Evolutionary conservation across 2,888 invertebrate species (phyloP), one percentile per base, ranked within the genome.

Genomic region (Hylaea fasciaria): DNA sequence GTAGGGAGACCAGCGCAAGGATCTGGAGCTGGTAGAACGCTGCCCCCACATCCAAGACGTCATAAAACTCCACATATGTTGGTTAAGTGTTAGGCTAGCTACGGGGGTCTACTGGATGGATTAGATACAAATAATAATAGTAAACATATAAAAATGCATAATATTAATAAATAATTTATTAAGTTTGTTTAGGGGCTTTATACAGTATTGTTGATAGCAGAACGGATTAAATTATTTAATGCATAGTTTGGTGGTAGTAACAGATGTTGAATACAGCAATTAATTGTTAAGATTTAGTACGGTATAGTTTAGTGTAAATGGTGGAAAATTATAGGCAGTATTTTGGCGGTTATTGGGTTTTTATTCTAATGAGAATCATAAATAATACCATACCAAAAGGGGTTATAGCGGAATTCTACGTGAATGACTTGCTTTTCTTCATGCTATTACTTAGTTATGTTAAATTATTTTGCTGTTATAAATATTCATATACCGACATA

Each of bases 1-100:
- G 81, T 92, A 92, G 0, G 91, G 93, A 1, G 90, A 91, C 90
- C 89, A 91, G 46, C 84, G 77, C 35, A 68, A 41, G 0, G 64
- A 44, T 10, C 49, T 44, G 0, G 62, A 47, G 45, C 57, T 59
- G 57, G 56, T 58, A 9, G 78, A 64, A 57, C 70, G 76, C 85
- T 85, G 86, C 65, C 80, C 84, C 89, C 89, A 89, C 74, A 87
- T 75, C 89, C 89, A 89, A 86, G 87, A 86, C 80, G 83, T 83
- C 70, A 91, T 83, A 80, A 80, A 90, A 72, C 85, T 85, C 91
- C 91, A 91, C 72, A 91, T 89, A 91, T 91, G 78, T 73, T 76
- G 78, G 76, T 77, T 70, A 73, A 74, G 73, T 71, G 86, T 84
- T 83, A 85, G 69, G 60, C 83, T 86, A 85, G 69, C 86, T 87